Base-by-base conservation (phyloP, 2,888 invertebrate genomes). In the Harpagoxenus sublaevis region DNA sequence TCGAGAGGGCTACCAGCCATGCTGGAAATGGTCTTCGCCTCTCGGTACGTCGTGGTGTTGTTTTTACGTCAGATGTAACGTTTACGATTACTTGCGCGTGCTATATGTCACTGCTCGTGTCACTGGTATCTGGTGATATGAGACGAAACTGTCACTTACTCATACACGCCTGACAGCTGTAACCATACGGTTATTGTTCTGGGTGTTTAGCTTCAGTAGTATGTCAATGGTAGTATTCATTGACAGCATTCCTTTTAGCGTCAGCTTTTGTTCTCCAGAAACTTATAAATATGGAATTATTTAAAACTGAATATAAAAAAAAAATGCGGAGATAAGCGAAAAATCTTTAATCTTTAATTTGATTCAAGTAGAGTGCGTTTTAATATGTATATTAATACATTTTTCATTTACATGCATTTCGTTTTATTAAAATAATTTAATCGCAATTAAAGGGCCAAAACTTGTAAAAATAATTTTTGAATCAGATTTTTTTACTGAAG, bases 1-100 rank as follows among this genome's bases (percentile, higher is more conserved):
- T 98, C 95, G 98, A 98, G 94, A 96, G 97, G 95, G 97, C 96
- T 88, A 92, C 93, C 90, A 93, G 92, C 91, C 93, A 93, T 89
- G 89, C 92, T 90, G 94, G 94, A 89, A 95, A 94, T 90, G 94
- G 93, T 89, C 92, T 95, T 90, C 94, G 95, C 83, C 92, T 94
- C 85, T 95, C 95, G 95, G 95, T 95, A 94, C 57, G 94, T 93
- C 35, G 57, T 12, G 73, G 63, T 86, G 84, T 74, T 89, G 81
- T 78, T 91, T 84, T 85, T 88, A 86, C 79, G 86, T 82, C 86
- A 86, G 84, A 60, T 84, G 79, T 90, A 87, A 85, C 70, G 78
- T 71, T 70, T 55, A 68, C 85, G 82, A 75, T 83, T 89, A 85
- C 77, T 89, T 84, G 84, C 89, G 87, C 85, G 86, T 84, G 65